Percentiles rank a stretch among this genome's conserved stretches.
Conservation (phyloP, 2,888 invertebrate species). For the Eristalinus sepulchralis region DNA sequence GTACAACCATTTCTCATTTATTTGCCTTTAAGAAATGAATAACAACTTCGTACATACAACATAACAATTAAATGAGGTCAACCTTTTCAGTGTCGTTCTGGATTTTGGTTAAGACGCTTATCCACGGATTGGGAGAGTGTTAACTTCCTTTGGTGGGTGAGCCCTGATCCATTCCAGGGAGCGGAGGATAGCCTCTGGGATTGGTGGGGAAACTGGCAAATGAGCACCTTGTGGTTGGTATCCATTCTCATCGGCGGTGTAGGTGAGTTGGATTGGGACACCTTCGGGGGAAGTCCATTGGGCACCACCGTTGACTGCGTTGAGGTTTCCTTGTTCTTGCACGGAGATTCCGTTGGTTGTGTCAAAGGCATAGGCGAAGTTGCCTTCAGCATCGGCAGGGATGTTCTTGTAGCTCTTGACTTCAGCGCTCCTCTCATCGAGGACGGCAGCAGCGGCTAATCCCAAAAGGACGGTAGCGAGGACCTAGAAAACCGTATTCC, state of each 20-base stretch:
- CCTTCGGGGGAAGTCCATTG: slow-evolving; percentile 83
- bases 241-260: slow-evolving; percentile 84
- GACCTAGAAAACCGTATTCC: slow-evolving; percentile 19
- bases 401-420: slow-evolving; percentile 80
- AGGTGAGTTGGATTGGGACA: slow-evolving; percentile 78
- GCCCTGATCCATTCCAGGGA: slow-evolving; percentile 82
- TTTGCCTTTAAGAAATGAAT: background rate
- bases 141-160: slow-evolving; percentile 77
- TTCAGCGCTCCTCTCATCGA: slow-evolving; percentile 77
- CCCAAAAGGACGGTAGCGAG: slow-evolving; percentile 74
- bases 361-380: slow-evolving; percentile 81
- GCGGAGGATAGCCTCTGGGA: slow-evolving; percentile 82
- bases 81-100: background rate
- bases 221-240: slow-evolving; percentile 81
- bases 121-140: background rate
- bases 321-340: slow-evolving; percentile 82
- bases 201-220: slow-evolving; percentile 82
- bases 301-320: slow-evolving; percentile 82
- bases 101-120: background rate
- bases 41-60: background rate
- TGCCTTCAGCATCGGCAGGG: slow-evolving; percentile 80
- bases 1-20: background rate
- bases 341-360: slow-evolving; percentile 84
- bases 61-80: background rate
- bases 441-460: slow-evolving; percentile 76